phyloP scores from a whole-genome alignment of 2,797 vertebrate genomes.

The Chelidonichthys spinosus region DNA sequence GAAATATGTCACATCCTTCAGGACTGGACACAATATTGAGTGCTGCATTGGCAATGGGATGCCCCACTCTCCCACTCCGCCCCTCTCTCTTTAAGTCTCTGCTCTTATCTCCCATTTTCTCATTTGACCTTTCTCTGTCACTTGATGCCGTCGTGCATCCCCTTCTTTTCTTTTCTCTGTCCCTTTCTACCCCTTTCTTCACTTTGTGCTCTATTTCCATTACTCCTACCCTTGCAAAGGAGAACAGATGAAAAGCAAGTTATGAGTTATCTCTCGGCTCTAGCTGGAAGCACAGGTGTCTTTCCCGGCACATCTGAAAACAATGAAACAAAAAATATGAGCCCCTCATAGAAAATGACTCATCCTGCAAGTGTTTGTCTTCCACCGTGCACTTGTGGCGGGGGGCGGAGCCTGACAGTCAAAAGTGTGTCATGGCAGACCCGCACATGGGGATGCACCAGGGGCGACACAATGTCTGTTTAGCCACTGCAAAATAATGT shows the following conservation, averaged over 20 bases:
- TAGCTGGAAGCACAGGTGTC: not conserved
- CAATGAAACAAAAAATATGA: not conserved
- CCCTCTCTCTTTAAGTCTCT: conserved; percentile 34
- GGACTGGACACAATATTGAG: conserved; percentile 76
- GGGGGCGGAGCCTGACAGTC: conserved; percentile 49
- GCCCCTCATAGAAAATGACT: not conserved
- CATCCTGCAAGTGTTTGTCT: conserved; percentile 22
- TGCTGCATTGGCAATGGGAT: conserved; percentile 57
- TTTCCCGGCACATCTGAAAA: conserved; percentile 11
- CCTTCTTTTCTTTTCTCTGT: conserved; percentile 33
- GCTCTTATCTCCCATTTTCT: conserved; percentile 32
- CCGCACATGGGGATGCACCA: conserved; percentile 40
- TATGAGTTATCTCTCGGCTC: conserved; percentile 3
- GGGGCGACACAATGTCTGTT: conserved; percentile 68
- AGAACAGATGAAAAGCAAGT: conserved; percentile 38
- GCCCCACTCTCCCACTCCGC: conserved; percentile 37
- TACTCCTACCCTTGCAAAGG: conserved; percentile 33
- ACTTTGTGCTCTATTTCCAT: conserved; percentile 12
- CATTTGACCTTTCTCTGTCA: conserved; percentile 75
- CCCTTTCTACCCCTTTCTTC: conserved; percentile 31
- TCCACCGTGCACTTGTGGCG: conserved; percentile 46
- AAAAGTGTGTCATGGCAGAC: conserved; percentile 69
- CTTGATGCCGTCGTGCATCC: conserved; percentile 55
- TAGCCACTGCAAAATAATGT: conserved; percentile 79
- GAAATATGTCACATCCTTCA: conserved; percentile 80